Percentiles rank a stretch among this genome's conserved stretches.
Conservation (phyloP, 2,113 vertebrate species). For the Suricata suricatta region DNA sequence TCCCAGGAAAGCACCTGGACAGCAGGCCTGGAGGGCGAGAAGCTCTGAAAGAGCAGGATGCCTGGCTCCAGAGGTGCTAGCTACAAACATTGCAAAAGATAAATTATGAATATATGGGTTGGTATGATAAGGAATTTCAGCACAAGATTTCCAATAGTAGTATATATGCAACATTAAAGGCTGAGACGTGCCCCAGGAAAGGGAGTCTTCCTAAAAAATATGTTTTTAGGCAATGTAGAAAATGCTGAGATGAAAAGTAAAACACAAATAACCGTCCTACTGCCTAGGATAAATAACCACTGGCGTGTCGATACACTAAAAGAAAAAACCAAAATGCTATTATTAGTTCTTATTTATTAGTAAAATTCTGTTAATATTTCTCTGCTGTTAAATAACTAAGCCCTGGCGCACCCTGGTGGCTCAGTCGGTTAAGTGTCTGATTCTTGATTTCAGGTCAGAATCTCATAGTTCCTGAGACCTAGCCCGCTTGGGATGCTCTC, state of each 20-base stretch:
- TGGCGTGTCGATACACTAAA: not conserved
- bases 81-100: not conserved
- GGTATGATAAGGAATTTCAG: not conserved
- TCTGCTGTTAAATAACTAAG: not conserved
- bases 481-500: too few species aligned
- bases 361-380: not conserved
- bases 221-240: not conserved
- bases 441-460: too few species aligned
- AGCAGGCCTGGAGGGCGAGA: not conserved
- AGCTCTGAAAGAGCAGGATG: not conserved
- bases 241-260: not conserved
- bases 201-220: slow-evolving; percentile 7
- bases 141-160: not conserved
- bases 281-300: not conserved
- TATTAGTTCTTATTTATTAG: not conserved
- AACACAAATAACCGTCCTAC: not conserved
- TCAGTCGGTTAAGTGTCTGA: too few species aligned
- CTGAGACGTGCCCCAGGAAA: not conserved
- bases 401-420: too few species aligned
- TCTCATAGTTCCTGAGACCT: too few species aligned
- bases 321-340: not conserved
- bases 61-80: not conserved
- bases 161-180: not conserved
- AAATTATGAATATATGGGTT: not conserved
- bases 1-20: not conserved